Base-by-base conservation (phyloP, 1,140 invertebrate genomes). In the Ostrea denselamellosa region DNA sequence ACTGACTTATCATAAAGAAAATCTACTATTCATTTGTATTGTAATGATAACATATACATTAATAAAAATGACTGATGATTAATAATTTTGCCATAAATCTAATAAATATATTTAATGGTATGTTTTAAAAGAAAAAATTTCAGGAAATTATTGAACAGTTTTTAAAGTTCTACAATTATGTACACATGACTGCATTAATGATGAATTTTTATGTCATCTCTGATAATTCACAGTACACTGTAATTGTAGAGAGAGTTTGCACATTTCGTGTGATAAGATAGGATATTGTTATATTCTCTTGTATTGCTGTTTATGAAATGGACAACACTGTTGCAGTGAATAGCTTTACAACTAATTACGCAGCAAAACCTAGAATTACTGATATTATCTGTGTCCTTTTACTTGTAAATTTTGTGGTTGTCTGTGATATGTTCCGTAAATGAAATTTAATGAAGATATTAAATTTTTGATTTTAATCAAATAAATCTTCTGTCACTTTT, bases 321-420 rank as follows among this genome's bases (percentile, higher is more conserved):
- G 17, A 7, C 17, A 62, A 19, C n/a, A 62, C 19, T 62, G 56
- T 62, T 14, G 17, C 0, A 62, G 56, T 62, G 0, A 7, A 19
- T 2, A 62, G n/a, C 56, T 62, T 62, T 8, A 62, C 56, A 62
- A 77, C 25, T 77, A 34, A 71, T 77, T 77, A 77, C 68, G 68
- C 68, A 77, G 68, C 68, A 17, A 34, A 25, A 9, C 28, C 28
- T 77, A 14, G 5, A 28, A 12, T 77, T 22, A 28, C 10, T 77
- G 65, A 8, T 77, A 34, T 34, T 77, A 77, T 28, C 22, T 77
- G 25, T 12, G 5, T 77, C 12, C 0, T 28, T 28, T 22, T 71
- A 22, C 28, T 28, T 77, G 68, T 77, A 77, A 28, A 77, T 25
- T 77, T 77, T 77, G 22, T 77, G 68, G 68, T 77, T 77, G 28